Conservation (phyloP, 2,888 invertebrate species). For the Drosophila paucipuncta region DNA sequence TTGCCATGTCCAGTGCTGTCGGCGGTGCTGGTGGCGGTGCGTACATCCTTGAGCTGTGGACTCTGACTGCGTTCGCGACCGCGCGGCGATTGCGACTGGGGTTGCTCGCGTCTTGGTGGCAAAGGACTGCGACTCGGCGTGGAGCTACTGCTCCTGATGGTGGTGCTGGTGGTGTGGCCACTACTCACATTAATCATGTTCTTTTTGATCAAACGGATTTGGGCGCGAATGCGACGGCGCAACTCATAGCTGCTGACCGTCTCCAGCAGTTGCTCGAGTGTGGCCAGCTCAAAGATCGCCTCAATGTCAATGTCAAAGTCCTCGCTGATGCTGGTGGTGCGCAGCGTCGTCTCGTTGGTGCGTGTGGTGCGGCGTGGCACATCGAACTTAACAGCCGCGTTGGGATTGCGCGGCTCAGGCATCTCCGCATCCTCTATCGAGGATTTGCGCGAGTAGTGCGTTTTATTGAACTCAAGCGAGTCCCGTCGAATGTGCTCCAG, state of each 20-base stretch:
- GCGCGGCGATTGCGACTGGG: constrained; percentile 14
- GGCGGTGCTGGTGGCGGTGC: constrained; percentile 40
- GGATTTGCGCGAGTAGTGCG: constrained; percentile 79
- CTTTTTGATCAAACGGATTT: constrained; percentile 90
- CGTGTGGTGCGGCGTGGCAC: constrained; percentile 87
- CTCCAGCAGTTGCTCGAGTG: constrained; percentile 91
- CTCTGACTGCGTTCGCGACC: constrained; percentile 50
- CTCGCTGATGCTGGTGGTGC: constrained; percentile 85
- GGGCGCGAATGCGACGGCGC: constrained; percentile 90
- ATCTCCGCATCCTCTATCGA: constrained; percentile 77
- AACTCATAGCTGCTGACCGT: constrained; percentile 92
- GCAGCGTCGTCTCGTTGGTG: constrained; percentile 81
- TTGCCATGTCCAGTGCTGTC: constrained; percentile 49
- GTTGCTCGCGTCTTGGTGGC: constrained; percentile 32
- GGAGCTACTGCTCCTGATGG: constrained; percentile 35
- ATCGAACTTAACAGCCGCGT: constrained; percentile 89
- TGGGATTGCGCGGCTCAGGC: constrained; percentile 85
- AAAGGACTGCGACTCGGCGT: constrained; percentile 50
- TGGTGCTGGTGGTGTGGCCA: constrained; percentile 50
- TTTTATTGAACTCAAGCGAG: constrained; percentile 83
- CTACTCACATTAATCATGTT: constrained; percentile 86
- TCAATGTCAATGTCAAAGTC: constrained; percentile 86
- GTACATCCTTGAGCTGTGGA: constrained; percentile 43
- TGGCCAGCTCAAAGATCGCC: constrained; percentile 90
- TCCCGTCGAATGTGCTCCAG: constrained; percentile 84